phyloP scores from a whole-genome alignment of 2,113 vertebrate species.

The Sarotherodon lohbergeri region DNA sequence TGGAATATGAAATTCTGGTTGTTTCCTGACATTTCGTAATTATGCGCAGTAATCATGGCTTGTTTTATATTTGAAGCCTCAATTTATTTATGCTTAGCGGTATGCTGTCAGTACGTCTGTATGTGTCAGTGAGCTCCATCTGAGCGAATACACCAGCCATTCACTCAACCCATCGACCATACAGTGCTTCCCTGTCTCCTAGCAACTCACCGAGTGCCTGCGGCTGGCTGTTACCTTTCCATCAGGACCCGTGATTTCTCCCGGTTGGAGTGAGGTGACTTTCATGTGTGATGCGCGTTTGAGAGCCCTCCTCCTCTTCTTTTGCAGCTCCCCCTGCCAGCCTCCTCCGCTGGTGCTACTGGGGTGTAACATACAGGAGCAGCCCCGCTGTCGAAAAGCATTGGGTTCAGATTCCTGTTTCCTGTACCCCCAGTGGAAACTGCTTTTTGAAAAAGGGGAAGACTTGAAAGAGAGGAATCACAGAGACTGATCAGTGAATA shows the following conservation, averaged over 20 bases:
- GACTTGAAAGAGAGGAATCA: slow-evolving; percentile 64
- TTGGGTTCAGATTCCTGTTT: slow-evolving; percentile 63
- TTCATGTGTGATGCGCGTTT: slow-evolving; percentile 66
- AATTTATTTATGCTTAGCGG: slow-evolving; percentile 27
- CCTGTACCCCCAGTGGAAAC: slow-evolving; percentile 49
- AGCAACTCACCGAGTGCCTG: slow-evolving; percentile 63
- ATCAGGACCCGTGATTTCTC: slow-evolving; percentile 58
- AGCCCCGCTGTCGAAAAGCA: slow-evolving; percentile 64
- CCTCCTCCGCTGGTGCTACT: slow-evolving; percentile 33
- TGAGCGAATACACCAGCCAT: slow-evolving; percentile 40
- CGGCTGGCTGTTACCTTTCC: slow-evolving; percentile 67
- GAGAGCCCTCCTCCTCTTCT: slow-evolving; percentile 23
- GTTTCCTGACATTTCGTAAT: not conserved
- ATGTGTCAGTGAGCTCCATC: slow-evolving; percentile 48
- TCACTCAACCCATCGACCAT: slow-evolving; percentile 31
- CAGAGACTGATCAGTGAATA: slow-evolving; percentile 62
- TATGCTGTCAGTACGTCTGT: slow-evolving; percentile 37
- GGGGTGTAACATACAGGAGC: slow-evolving; percentile 48
- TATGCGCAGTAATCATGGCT: not conserved
- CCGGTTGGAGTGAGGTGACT: slow-evolving; percentile 63
- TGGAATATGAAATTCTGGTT: not conserved
- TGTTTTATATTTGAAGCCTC: not conserved
- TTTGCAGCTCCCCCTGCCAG: not conserved
- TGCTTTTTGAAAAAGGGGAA: slow-evolving; percentile 61
- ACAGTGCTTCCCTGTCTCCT: slow-evolving; percentile 60